Percentiles rank a stretch among this genome's conserved stretches.
These are phyloP conservation scores for Patagioenas fasciata DNA, from an alignment of 2,113 vertebrate species.

Conservation along the genomic window DNA sequence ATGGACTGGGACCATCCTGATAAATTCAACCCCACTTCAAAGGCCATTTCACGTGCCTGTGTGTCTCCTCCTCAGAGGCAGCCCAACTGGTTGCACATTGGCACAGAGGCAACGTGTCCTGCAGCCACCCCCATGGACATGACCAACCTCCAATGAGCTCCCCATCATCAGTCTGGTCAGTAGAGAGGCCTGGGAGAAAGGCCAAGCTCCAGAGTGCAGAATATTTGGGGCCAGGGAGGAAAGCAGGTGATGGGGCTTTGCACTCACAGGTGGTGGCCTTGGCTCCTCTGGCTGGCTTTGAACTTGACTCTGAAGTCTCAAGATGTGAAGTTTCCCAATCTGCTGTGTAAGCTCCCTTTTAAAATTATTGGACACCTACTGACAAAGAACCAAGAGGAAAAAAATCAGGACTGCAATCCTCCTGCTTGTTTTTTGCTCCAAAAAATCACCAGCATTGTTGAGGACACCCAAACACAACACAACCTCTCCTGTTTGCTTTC, in stretches of 20 bases:
- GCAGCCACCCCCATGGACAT: not conserved
- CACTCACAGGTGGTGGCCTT: not conserved
- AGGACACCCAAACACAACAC: not conserved
- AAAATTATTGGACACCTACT: not conserved
- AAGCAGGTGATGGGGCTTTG: rapidly evolving
- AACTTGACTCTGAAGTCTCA: not conserved
- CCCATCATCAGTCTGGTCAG: not conserved
- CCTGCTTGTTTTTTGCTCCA: not conserved
- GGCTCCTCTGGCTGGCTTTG: not conserved
- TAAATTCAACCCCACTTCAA: not conserved
- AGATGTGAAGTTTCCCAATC: not conserved
- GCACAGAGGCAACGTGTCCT: not conserved
- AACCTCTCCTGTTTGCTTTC: not conserved
- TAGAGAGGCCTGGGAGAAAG: not conserved
- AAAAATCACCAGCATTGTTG: not conserved
- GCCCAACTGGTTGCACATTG: not conserved
- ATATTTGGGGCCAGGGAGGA: not conserved
- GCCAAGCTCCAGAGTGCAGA: not conserved
- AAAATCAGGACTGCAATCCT: not conserved
- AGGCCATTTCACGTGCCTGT: not conserved
- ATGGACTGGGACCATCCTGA: rapidly evolving
- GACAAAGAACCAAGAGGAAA: not conserved
- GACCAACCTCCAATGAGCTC: not conserved
- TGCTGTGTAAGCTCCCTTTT: not conserved
- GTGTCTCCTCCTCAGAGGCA: not conserved